Evolutionary conservation across 2,113 vertebrate species (phyloP), one percentile per base, ranked within the genome.

Genomic region (Pristiophorus japonicus): DNA sequence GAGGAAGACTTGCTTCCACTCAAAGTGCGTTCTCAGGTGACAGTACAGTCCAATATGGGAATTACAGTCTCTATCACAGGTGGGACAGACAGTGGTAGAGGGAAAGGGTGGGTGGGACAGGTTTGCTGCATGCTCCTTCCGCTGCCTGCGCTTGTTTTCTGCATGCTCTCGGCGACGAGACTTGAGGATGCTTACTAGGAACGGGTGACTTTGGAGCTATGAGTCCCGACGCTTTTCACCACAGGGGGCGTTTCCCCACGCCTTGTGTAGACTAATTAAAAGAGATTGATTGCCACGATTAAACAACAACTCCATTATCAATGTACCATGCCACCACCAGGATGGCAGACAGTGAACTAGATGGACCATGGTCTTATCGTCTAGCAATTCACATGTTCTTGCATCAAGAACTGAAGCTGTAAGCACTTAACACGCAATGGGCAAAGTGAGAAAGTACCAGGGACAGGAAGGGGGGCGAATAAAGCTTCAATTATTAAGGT

Each of bases 401-500:
- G 4, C 78, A 81, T 20, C 1, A 81, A 81, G 16, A 63, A 38
- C 59, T 22, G 34, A 63, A 38, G 59, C n/a, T 63, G 88, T 20
- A 92, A 63, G n/a, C 88, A 63, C n/a, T 65, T 92, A 38, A 63
- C n/a, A 92, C 62, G 59, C 88, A 92, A 55, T 11, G 3, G 51
- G 55, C 38, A 81, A 81, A 20, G 38, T 38, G 5, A 42, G 78
- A 20, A 81, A 81, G 38, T 81, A 81, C 18, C 38, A 45, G 38
- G 4, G 18, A 18, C 78, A 42, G 78, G 78, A 42, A 81, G 14
- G 5, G 16, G 22, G 78, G 20, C 22, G 78, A 92, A 38, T 65
- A 92, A 92, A 92, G 88, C 88, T 38, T 38, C 88, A 92, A 92
- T 92, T 92, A 92, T 63, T 92, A 92, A 92, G 34, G n/a, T 38